Percentiles rank a stretch among this genome's conserved stretches.
phyloP scores from a whole-genome alignment of 2,797 vertebrate genomes.

The Sebastes itinus region DNA sequence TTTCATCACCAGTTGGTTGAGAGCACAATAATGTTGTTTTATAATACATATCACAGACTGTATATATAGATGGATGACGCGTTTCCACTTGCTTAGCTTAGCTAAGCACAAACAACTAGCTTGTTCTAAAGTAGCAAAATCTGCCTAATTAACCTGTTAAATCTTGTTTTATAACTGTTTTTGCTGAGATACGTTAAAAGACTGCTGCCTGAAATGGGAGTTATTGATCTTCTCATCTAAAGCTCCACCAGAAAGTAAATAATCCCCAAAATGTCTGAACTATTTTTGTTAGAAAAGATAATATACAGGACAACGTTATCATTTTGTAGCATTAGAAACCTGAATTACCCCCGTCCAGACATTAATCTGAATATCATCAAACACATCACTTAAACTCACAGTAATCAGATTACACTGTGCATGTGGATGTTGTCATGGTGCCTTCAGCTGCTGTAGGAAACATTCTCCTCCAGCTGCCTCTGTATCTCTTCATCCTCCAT shows the following conservation, averaged over 20 bases:
- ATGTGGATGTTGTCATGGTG: neutral
- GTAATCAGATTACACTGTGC: neutral
- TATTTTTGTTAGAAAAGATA: neutral
- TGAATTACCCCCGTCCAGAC: no score
- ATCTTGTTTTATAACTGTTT: neutral
- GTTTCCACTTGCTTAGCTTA: no score
- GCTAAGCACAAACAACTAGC: neutral
- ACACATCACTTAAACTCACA: neutral
- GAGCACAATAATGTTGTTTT: neutral
- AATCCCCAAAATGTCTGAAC: neutral
- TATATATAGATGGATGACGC: no score
- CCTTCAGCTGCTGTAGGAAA: conserved; percentile 11
- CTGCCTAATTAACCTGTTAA: neutral
- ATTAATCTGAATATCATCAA: neutral
- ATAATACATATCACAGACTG: neutral
- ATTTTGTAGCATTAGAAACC: neutral
- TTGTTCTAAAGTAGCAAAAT: neutral
- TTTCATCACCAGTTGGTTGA: no score
- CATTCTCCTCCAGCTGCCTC: neutral
- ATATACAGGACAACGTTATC: neutral
- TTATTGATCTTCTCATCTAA: neutral
- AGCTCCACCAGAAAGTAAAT: neutral
- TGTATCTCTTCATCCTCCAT: conserved; percentile 29
- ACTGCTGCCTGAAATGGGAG: neutral
- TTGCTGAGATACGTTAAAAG: neutral